A percentile compares a stretch with the other conserved stretches of the same genome.
phyloP scores from a whole-genome alignment of 2,113 vertebrate species.

The Bothrops jararaca region DNA sequence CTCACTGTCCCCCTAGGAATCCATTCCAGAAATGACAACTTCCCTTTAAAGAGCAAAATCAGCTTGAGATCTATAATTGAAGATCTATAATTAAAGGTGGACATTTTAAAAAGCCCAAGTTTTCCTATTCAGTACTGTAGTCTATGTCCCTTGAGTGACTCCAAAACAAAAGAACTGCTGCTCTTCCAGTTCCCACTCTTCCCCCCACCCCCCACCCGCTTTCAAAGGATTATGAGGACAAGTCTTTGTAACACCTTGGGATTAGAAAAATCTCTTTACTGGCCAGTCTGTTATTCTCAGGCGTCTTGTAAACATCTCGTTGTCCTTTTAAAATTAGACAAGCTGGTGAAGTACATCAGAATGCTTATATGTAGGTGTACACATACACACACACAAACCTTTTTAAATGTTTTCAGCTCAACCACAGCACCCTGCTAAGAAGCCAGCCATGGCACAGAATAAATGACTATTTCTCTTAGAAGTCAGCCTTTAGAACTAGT shows the following conservation, averaged over 20 bases:
- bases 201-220: rapidly evolving
- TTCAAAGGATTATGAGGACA: not conserved
- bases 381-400: not conserved
- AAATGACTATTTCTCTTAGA: not conserved
- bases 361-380: no score
- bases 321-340: not conserved
- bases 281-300: not conserved
- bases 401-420: not conserved
- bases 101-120: not conserved
- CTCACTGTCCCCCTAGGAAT: not conserved
- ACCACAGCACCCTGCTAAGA: not conserved
- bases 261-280: not conserved
- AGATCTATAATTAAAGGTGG: not conserved
- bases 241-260: not conserved
- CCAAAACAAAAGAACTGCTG: not conserved
- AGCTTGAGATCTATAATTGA: not conserved
- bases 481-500: conserved; percentile 18
- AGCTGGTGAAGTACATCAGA: not conserved
- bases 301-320: not conserved
- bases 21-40: not conserved
- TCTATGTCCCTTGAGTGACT: not conserved
- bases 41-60: not conserved
- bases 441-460: not conserved
- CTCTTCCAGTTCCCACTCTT: not conserved
- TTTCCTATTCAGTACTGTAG: not conserved